Conservation (phyloP, 2,797 vertebrate genomes). For the Ctenopoma multispine region DNA sequence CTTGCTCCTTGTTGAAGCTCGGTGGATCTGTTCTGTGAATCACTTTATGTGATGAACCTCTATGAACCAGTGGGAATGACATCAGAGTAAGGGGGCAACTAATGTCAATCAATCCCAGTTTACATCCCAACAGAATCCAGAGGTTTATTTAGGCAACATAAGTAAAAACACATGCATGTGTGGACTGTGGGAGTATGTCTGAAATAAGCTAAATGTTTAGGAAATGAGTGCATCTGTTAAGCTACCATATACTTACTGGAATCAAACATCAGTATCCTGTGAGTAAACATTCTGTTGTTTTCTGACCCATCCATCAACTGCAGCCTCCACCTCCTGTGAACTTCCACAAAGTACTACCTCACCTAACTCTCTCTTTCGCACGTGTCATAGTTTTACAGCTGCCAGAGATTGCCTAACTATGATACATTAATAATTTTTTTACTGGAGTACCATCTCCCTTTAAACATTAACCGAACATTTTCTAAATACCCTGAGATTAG, state of each 20-base stretch:
- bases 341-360: no score
- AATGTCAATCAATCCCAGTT: slow-evolving; percentile 1
- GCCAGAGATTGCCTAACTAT: no score
- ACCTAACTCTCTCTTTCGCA: no score
- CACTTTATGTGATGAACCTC: slow-evolving; percentile 14
- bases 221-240: slow-evolving; percentile 6
- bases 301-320: no score
- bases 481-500: no score
- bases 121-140: not conserved
- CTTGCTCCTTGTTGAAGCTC: slow-evolving; percentile 11
- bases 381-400: no score
- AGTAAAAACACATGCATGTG: not conserved
- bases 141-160: not conserved
- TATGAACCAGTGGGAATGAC: not conserved
- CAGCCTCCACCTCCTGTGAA: no score
- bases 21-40: slow-evolving; percentile 14
- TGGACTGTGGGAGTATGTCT: not conserved
- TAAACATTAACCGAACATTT: no score
- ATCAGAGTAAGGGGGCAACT: not conserved
- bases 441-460: no score
- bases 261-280: no score
- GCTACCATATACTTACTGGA: not conserved
- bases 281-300: no score
- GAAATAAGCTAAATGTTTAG: not conserved
- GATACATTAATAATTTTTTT: no score